phyloP scores from a whole-genome alignment of 1,140 invertebrate species.

The Plectrocnemia conspersa region DNA sequence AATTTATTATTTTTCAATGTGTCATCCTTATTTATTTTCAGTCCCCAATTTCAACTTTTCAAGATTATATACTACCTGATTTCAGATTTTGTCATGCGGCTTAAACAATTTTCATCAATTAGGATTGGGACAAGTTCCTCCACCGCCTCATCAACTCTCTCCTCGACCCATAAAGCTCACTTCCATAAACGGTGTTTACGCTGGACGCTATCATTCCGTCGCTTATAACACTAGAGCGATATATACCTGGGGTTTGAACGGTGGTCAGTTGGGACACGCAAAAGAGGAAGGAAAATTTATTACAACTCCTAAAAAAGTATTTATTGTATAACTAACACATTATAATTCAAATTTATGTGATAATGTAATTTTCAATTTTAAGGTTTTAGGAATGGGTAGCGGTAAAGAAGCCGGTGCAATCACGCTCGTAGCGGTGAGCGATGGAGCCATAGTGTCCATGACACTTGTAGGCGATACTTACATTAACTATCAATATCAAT shows the following conservation, averaged over 20 bases:
- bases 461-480: constrained; percentile 64
- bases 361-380: constrained; percentile 5
- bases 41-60: no score
- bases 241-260: constrained; percentile 66
- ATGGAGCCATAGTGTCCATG: constrained; percentile 64
- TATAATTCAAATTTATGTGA: neutral
- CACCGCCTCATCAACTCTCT: constrained; percentile 45
- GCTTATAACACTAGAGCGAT: constrained; percentile 55
- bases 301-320: constrained; percentile 46
- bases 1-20: no score
- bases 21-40: no score
- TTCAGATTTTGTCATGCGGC: constrained; percentile 57
- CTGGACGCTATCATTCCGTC: constrained; percentile 62
- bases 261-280: constrained; percentile 65
- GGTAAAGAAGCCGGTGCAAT: constrained; percentile 20
- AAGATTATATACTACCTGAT: no score
- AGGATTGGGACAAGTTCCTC: constrained; percentile 55
- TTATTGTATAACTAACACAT: neutral
- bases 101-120: constrained; percentile 59
- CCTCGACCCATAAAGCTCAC: constrained; percentile 47
- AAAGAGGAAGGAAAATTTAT: constrained; percentile 42
- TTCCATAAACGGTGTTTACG: constrained; percentile 52
- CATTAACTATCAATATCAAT: constrained; percentile 65
- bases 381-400: constrained; percentile 24
- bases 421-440: constrained; percentile 53